Percentiles rank a stretch among this genome's conserved stretches.
These are phyloP conservation scores for Rhinolophus ferrumequinum DNA, from an alignment of 2,113 vertebrate genomes.

Conservation along the genomic window DNA sequence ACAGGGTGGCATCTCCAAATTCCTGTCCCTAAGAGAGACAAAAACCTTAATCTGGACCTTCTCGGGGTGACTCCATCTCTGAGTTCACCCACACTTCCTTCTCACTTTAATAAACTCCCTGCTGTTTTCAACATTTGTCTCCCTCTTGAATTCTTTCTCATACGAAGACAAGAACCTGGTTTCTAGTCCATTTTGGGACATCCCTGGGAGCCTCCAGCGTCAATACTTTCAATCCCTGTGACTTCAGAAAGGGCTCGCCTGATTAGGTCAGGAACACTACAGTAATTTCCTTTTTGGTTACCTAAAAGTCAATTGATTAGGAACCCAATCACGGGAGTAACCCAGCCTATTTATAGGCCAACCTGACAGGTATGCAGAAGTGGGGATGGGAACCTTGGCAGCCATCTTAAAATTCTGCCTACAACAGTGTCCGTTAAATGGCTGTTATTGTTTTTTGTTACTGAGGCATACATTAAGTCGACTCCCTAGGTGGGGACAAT, in stretches of 20 bases:
- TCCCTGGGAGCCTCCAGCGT: too few species aligned
- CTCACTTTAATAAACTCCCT: too few species aligned
- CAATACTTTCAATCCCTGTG: background rate
- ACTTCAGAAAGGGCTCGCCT: background rate
- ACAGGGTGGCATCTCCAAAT: too few species aligned
- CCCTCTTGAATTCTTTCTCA: too few species aligned
- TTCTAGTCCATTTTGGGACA: too few species aligned
- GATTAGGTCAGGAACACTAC: background rate
- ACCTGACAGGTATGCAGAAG: fast-evolving
- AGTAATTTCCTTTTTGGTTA: background rate
- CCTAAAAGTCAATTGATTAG: background rate
- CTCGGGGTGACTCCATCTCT: too few species aligned
- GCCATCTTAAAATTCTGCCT: background rate
- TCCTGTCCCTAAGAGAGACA: too few species aligned
- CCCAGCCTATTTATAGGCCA: too few species aligned
- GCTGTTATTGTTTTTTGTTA: background rate
- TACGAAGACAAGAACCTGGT: too few species aligned
- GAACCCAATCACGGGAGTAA: background rate
- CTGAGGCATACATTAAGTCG: background rate
- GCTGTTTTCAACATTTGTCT: too few species aligned
- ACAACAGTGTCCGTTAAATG: background rate
- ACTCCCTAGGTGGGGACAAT: background rate
- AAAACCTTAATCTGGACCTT: too few species aligned
- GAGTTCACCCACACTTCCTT: too few species aligned
- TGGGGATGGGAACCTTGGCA: background rate